phyloP scores from a whole-genome alignment of 2,113 vertebrate species.

The Aviceda subcristata region DNA sequence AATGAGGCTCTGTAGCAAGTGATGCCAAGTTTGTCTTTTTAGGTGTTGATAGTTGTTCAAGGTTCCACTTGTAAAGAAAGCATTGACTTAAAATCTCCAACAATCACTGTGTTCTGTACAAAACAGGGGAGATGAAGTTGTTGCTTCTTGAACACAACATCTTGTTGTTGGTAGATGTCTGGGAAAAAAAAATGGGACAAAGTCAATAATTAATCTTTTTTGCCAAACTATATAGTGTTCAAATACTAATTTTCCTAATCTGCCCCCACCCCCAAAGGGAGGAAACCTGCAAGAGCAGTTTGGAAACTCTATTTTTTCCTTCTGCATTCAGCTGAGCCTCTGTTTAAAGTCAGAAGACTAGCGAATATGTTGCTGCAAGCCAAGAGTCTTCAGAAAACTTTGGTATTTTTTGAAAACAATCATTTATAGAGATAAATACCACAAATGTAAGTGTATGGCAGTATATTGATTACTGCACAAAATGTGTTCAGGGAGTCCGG shows the following conservation, averaged over 20 bases:
- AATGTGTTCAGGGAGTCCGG: neutral
- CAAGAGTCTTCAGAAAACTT: neutral
- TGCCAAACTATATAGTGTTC: neutral
- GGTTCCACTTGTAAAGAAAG: neutral
- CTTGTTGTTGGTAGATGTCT: neutral
- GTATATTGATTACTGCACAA: neutral
- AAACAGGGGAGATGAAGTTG: neutral
- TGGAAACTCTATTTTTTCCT: neutral
- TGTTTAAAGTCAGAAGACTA: neutral
- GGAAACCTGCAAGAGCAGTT: neutral
- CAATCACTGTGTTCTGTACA: neutral
- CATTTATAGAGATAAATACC: neutral
- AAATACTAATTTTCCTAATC: neutral
- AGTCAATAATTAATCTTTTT: neutral
- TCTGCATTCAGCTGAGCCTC: neutral
- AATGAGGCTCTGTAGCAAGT: neutral
- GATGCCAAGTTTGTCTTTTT: neutral
- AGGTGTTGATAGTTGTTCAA: neutral
- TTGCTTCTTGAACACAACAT: neutral
- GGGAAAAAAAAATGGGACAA: neutral
- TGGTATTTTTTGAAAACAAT: neutral
- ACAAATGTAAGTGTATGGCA: neutral
- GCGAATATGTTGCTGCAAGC: neutral
- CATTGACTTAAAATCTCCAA: neutral
- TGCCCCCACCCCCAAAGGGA: accelerated